Percentiles rank a stretch among this genome's conserved stretches.
These are phyloP conservation scores for Conopomorpha cramerella DNA, from an alignment of 1,140 invertebrate species.

Conservation along the genomic window DNA sequence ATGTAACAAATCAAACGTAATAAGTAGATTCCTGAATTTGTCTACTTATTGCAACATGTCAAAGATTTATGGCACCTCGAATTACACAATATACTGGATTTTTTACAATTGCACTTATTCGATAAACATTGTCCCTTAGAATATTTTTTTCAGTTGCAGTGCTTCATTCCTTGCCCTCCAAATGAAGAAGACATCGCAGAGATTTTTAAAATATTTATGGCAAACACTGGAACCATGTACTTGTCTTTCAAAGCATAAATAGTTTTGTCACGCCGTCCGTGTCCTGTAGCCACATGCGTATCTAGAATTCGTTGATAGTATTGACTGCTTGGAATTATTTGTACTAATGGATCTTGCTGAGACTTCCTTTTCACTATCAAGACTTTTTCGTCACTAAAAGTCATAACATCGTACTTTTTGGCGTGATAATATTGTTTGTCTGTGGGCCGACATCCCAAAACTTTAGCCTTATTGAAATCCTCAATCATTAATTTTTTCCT, in stretches of 20 bases:
- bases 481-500: no score
- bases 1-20: no score
- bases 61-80: no score
- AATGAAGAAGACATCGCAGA: constrained; percentile 1
- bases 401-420: constrained; percentile 9
- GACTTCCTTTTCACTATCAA: constrained; percentile 14
- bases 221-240: no score
- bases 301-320: constrained; percentile 8
- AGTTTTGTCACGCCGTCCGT: constrained; percentile 11
- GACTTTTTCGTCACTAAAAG: constrained; percentile 7
- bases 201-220: no score
- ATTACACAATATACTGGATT: no score
- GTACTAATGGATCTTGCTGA: no score
- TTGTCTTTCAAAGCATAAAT: neutral
- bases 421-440: no score
- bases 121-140: neutral
- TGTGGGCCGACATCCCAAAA: no score
- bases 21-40: no score
- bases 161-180: neutral
- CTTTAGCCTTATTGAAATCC: no score
- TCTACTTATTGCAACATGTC: no score
- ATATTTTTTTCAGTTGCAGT: constrained; percentile 1
- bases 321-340: constrained; percentile 6
- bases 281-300: constrained; percentile 9
- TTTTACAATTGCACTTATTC: constrained; percentile 1